These are phyloP conservation scores for Sarcoramphus papa DNA, from an alignment of 2,797 vertebrate genomes.

Conservation along the genomic window DNA sequence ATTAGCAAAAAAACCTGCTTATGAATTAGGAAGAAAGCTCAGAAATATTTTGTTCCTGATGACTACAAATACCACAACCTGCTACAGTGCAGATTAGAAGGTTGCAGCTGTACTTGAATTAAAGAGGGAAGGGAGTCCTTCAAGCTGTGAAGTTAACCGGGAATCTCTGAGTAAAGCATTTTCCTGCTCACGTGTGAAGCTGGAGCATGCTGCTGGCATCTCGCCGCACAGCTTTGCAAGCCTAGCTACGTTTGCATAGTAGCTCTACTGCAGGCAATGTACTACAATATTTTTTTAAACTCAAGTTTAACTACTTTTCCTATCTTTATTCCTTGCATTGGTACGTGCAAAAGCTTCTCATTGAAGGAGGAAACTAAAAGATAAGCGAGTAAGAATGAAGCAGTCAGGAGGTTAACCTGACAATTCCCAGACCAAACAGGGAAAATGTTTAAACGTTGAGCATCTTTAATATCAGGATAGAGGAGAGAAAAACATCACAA, in stretches of 20 bases:
- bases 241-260: not conserved
- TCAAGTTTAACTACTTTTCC: not conserved
- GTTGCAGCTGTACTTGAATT: not conserved
- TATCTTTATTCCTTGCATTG: not conserved
- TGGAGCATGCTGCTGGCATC: not conserved
- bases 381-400: not conserved
- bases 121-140: not conserved
- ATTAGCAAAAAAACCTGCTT: not conserved
- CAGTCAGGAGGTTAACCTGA: not conserved
- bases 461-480: not conserved
- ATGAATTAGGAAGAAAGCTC: not conserved
- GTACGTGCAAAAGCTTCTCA: not conserved
- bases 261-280: not conserved
- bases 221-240: not conserved
- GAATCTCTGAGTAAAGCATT: not conserved
- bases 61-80: not conserved
- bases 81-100: not conserved
- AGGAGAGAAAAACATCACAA: not conserved
- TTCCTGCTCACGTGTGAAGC: not conserved
- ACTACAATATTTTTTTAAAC: not conserved
- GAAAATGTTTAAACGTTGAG: not conserved
- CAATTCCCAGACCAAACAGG: not conserved
- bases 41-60: not conserved
- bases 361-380: not conserved
- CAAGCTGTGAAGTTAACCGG: not conserved